Percentiles rank a stretch among this genome's conserved stretches.
These are phyloP conservation scores for Caenorhabditis sp. DNA, from an alignment of 2,888 invertebrate genomes.

Conservation along the genomic window DNA sequence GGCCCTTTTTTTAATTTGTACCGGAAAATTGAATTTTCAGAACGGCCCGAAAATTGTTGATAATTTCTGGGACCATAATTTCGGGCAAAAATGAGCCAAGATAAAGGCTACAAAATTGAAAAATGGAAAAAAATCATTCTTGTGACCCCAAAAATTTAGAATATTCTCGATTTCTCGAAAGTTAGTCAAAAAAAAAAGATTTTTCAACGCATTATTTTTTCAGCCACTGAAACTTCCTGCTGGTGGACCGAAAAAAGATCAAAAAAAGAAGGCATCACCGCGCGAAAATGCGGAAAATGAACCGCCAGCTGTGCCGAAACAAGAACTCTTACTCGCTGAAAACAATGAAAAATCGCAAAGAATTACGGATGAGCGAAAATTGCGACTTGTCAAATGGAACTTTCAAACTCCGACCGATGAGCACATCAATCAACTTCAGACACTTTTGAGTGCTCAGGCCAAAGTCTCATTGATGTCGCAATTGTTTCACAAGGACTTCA, in stretches of 20 bases:
- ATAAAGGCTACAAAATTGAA: no score
- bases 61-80: no score
- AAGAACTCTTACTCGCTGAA: conserved; percentile 23
- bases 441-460: conserved; percentile 89
- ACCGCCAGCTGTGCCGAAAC: conserved; percentile 23
- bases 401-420: conserved; percentile 82
- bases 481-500: conserved; percentile 93
- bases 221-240: conserved; percentile 31
- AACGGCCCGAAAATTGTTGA: no score
- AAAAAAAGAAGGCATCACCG: conserved; percentile 12
- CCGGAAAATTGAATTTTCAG: no score
- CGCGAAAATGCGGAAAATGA: conserved; percentile 32
- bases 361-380: conserved; percentile 89
- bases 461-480: conserved; percentile 76
- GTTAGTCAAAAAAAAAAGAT: no score
- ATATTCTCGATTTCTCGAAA: no score
- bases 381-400: conserved; percentile 76
- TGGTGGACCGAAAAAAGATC: conserved; percentile 31
- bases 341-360: conserved; percentile 85
- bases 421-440: conserved; percentile 88
- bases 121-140: no score
- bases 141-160: no score
- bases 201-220: no score
- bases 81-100: no score
- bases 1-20: no score